Evolutionary conservation across 2,888 invertebrate species (phyloP).

Genomic region (Hypselothyrea guttata): DNA sequence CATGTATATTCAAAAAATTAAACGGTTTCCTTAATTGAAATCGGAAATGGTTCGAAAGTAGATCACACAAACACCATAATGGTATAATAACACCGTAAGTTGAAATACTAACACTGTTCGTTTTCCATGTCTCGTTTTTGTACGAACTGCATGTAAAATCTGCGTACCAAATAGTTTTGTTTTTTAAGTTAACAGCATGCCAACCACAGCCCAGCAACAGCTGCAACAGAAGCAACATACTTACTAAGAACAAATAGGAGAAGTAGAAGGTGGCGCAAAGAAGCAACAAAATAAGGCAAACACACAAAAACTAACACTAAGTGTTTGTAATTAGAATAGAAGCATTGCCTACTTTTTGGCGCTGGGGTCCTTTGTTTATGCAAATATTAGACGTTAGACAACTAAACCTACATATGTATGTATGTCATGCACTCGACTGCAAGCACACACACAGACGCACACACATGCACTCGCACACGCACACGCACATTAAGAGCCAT

Average conservation of each 20-base stretch:
- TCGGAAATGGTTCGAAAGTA: no score
- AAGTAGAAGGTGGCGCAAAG: not conserved
- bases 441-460: conserved; percentile 16
- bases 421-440: conserved; percentile 14
- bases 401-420: conserved; percentile 67
- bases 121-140: not conserved
- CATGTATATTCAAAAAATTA: no score
- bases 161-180: conserved; percentile 67
- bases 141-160: conserved; percentile 61
- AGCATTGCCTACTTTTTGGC: conserved; percentile 57
- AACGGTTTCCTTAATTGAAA: no score
- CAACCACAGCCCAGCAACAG: conserved; percentile 18
- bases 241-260: not conserved
- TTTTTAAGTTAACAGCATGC: conserved; percentile 57
- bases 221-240: conserved; percentile 7
- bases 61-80: no score
- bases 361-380: conserved; percentile 59
- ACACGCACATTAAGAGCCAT: conserved; percentile 24
- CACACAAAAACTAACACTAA: conserved; percentile 1
- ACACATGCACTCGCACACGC: conserved; percentile 14
- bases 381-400: conserved; percentile 62
- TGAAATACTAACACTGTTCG: not conserved
- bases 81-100: no score
- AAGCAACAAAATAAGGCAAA: conserved; percentile 2
- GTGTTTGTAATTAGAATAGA: conserved; percentile 60